phyloP scores from a whole-genome alignment of 2,888 invertebrate genomes.

The Stenoptilia bipunctidactyla region DNA sequence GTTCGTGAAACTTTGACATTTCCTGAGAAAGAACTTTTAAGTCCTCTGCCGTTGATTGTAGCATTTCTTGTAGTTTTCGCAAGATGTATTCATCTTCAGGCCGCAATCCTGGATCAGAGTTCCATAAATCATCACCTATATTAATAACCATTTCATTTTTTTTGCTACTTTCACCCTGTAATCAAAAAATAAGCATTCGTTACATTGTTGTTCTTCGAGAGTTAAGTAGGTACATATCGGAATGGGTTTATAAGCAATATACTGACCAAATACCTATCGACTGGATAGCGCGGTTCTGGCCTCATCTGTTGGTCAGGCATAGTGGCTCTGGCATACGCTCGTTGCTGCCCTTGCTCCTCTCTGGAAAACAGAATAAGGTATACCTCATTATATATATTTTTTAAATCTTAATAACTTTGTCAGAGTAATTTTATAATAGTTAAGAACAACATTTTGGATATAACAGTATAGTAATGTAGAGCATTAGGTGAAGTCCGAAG shows the following conservation, averaged over 20 bases:
- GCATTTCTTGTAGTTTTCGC: conserved; percentile 56
- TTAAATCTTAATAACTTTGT: too few species aligned
- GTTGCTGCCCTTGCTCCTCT: conserved; percentile 33
- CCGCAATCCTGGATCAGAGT: conserved; percentile 46
- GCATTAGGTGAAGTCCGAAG: too few species aligned
- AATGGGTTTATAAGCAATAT: conserved; percentile 1
- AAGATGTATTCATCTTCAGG: conserved; percentile 59
- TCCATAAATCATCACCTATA: conserved; percentile 56
- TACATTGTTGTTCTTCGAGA: too few species aligned
- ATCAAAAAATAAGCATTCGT: conserved; percentile 7
- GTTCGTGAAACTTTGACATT: conserved; percentile 42
- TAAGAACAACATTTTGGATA: too few species aligned
- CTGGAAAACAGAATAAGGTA: conserved; percentile 35
- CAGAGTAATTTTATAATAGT: too few species aligned
- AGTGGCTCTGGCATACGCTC: conserved; percentile 63
- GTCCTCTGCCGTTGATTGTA: conserved; percentile 61
- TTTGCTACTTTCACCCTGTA: conserved; percentile 61
- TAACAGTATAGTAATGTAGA: too few species aligned
- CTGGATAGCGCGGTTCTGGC: conserved; percentile 38
- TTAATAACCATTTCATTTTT: conserved; percentile 56
- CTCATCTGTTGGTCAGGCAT: conserved; percentile 67
- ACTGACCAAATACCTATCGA: conserved; percentile 66
- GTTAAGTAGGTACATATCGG: background rate
- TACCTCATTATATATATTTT: too few species aligned
- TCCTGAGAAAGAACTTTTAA: conserved; percentile 54